These are phyloP conservation scores for Calliphora vicina DNA, from an alignment of 1,140 invertebrate genomes.

Conservation along the genomic window DNA sequence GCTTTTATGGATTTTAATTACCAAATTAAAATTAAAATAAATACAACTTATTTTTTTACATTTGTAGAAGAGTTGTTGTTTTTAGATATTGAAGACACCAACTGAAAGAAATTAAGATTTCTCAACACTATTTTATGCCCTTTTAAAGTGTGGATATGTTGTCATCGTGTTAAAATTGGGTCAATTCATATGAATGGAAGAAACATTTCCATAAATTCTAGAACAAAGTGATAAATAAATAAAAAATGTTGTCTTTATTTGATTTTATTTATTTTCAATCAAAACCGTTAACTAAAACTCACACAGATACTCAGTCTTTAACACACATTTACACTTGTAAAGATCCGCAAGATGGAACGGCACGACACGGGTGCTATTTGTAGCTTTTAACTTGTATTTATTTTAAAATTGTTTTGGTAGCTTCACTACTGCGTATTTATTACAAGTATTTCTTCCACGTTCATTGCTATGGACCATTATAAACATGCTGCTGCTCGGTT, in stretches of 20 bases:
- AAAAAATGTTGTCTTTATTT: background rate
- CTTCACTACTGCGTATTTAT: too few species aligned
- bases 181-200: background rate
- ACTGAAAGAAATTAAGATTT: background rate
- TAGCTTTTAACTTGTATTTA: too few species aligned
- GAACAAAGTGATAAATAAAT: background rate
- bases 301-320: background rate
- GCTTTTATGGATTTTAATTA: background rate
- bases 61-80: background rate
- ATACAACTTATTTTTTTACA: background rate
- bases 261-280: background rate
- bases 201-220: conserved; percentile 19
- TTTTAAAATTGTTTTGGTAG: too few species aligned
- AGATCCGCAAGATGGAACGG: too few species aligned
- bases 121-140: conserved; percentile 14
- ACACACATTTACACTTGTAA: background rate
- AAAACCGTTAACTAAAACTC: background rate
- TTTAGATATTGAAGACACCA: background rate
- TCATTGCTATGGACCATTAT: too few species aligned
- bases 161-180: background rate
- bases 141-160: background rate
- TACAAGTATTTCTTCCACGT: too few species aligned
- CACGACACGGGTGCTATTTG: too few species aligned
- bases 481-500: too few species aligned
- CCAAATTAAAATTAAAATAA: background rate